phyloP scores from a whole-genome alignment of 2,797 vertebrate genomes.

The Sebastes miniatus region DNA sequence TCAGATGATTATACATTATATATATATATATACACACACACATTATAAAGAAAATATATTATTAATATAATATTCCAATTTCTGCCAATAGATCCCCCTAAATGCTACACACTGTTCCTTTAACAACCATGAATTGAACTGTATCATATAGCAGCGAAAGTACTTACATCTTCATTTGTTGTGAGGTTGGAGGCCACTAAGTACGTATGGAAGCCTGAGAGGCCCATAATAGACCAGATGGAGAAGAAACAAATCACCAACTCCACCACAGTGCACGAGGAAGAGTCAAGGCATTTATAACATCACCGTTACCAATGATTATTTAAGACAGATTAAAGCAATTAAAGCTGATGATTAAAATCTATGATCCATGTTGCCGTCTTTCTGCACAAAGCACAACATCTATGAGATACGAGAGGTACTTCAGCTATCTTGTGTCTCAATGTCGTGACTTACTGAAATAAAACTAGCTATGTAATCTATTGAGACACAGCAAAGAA shows the following conservation, averaged over 20 bases:
- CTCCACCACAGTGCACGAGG: slow-evolving; percentile 87
- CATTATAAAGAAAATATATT: no score
- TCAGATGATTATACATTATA: no score
- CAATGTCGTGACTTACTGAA: background rate
- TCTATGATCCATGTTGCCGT: background rate
- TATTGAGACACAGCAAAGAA: background rate
- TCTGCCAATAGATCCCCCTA: no score
- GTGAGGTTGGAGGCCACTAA: slow-evolving; percentile 97
- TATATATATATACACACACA: no score
- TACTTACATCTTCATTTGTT: slow-evolving; percentile 96
- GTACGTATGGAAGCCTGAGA: slow-evolving; percentile 99
- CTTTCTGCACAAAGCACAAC: background rate
- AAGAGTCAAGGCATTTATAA: slow-evolving; percentile 83
- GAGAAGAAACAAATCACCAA: slow-evolving; percentile 97
- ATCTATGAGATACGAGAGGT: background rate
- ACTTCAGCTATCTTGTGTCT: background rate
- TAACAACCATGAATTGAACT: background rate
- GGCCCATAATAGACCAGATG: slow-evolving; percentile 97
- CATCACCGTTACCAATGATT: background rate
- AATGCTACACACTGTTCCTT: background rate
- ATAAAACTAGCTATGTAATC: background rate
- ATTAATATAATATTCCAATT: no score
- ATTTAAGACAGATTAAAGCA: background rate
- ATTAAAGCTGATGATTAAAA: background rate
- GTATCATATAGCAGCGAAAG: fast-evolving